Conservation (phyloP, 2,797 vertebrate genomes). For the Sebastiscus tertius region DNA sequence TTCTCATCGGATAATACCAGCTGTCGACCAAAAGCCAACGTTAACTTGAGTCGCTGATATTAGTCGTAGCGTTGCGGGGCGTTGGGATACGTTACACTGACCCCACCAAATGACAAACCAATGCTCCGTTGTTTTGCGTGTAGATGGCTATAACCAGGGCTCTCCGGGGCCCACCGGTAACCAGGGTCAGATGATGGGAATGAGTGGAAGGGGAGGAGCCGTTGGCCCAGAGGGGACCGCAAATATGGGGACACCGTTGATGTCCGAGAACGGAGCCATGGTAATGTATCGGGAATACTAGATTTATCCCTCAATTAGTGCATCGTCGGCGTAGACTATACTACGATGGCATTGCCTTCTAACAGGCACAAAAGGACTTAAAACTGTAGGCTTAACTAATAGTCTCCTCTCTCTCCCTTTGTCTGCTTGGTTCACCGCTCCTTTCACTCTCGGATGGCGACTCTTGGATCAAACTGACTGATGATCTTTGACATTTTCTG, state of each 20-base stretch:
- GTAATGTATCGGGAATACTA: slow-evolving; percentile 88
- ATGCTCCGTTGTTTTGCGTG: slow-evolving; percentile 65
- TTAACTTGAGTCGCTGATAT: slow-evolving; percentile 63
- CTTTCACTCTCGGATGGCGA: slow-evolving; percentile 80
- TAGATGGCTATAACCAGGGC: slow-evolving; percentile 98
- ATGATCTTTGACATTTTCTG: slow-evolving; percentile 25
- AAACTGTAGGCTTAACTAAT: slow-evolving; percentile 80
- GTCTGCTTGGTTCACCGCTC: slow-evolving; percentile 85
- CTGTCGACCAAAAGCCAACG: slow-evolving; percentile 57
- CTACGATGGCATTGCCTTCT: too few species aligned
- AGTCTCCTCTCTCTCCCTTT: slow-evolving; percentile 88
- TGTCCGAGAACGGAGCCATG: slow-evolving; percentile 96
- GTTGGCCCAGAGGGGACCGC: slow-evolving; percentile 91
- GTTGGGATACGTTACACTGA: neutral
- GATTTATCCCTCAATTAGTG: neutral
- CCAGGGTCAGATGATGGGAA: slow-evolving; percentile 96
- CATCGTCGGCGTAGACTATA: neutral
- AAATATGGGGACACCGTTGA: slow-evolving; percentile 92
- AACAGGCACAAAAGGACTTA: neutral
- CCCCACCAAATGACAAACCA: slow-evolving; percentile 35
- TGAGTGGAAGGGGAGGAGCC: slow-evolving; percentile 93
- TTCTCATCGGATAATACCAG: neutral
- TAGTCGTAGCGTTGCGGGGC: neutral
- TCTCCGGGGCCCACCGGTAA: slow-evolving; percentile 88
- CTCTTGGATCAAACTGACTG: slow-evolving; percentile 44